These are phyloP conservation scores for Copidosoma aretas DNA, from an alignment of 2,888 invertebrate species.

Conservation along the genomic window DNA sequence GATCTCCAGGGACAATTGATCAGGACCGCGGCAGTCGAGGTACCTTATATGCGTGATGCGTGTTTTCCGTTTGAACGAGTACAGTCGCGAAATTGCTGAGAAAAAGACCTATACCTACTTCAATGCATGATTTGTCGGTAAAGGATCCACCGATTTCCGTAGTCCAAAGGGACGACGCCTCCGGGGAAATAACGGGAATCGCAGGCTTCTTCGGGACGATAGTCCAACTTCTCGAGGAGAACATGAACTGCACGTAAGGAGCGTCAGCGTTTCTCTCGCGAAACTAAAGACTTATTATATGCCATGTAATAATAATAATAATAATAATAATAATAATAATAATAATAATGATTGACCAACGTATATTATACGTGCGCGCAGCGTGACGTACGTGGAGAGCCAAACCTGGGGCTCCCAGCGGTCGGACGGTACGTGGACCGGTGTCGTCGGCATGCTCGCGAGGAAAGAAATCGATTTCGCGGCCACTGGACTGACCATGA, in stretches of 20 bases:
- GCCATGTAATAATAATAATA: too few relatives aligned
- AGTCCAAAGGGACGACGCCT: slow-evolving; percentile 44
- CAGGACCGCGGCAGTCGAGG: slow-evolving; percentile 53
- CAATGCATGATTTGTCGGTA: too few relatives aligned
- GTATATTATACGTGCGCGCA: too few relatives aligned
- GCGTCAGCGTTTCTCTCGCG: too few relatives aligned
- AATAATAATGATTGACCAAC: too few relatives aligned
- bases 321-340: too few relatives aligned
- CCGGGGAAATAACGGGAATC: slow-evolving; percentile 48
- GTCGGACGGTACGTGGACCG: slow-evolving; percentile 56
- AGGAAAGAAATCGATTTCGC: slow-evolving; percentile 52
- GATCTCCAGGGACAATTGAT: slow-evolving; percentile 54
- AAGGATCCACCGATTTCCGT: slow-evolving; percentile 57
- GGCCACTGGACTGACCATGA: slow-evolving; percentile 57
- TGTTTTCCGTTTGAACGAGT: too few relatives aligned
- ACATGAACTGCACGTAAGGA: slow-evolving; percentile 59
- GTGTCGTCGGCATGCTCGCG: slow-evolving; percentile 51
- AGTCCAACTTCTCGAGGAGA: slow-evolving; percentile 52
- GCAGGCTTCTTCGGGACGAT: slow-evolving; percentile 58
- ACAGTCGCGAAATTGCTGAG: too few relatives aligned
- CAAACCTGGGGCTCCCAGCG: slow-evolving; percentile 49
- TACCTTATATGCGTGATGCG: too few relatives aligned
- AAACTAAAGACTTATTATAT: too few relatives aligned
- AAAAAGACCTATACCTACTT: too few relatives aligned
- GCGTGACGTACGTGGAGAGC: slow-evolving; percentile 39